phyloP scores from a whole-genome alignment of 2,113 vertebrate species.

The Percopsis transmontana region DNA sequence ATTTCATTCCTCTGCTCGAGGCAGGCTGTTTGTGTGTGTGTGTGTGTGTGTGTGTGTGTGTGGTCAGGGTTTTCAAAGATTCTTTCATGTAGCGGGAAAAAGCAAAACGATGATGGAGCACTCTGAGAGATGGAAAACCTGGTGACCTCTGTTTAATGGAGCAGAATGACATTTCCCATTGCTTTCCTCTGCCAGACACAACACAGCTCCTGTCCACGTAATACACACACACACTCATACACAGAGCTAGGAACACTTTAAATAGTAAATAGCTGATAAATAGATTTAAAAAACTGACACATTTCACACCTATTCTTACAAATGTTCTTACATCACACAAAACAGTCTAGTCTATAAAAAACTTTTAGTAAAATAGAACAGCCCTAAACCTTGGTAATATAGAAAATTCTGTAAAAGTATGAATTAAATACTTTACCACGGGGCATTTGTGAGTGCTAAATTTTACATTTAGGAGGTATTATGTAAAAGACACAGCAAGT shows the following conservation, averaged over 20 bases:
- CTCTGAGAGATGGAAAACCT: conserved; percentile 45
- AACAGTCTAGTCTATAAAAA: too few relatives aligned
- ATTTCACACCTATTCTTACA: too few relatives aligned
- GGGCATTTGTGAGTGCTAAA: conserved; percentile 39
- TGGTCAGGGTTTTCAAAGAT: conserved; percentile 51
- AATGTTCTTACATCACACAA: too few relatives aligned
- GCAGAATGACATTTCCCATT: conserved; percentile 63
- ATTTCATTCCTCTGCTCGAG: conserved; percentile 1
- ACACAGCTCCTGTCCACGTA: conserved; percentile 14
- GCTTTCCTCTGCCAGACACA: conserved; percentile 47
- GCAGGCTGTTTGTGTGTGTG: conserved; percentile 26
- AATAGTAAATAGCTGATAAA: too few relatives aligned
- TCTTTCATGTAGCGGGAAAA: conserved; percentile 62
- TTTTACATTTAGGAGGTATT: conserved; percentile 36
- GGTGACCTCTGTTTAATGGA: conserved; percentile 70
- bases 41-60: not conserved
- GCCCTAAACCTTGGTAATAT: too few relatives aligned
- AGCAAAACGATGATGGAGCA: conserved; percentile 60
- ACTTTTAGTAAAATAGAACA: too few relatives aligned
- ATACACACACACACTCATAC: conserved; percentile 23
- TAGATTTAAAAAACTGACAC: too few relatives aligned
- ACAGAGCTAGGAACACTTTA: not conserved
- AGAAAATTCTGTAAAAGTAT: too few relatives aligned
- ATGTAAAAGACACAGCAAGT: conserved; percentile 55
- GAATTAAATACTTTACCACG: conserved; percentile 3